phyloP scores from a whole-genome alignment of 1,140 invertebrate species.

The Drosophila murphyi region DNA sequence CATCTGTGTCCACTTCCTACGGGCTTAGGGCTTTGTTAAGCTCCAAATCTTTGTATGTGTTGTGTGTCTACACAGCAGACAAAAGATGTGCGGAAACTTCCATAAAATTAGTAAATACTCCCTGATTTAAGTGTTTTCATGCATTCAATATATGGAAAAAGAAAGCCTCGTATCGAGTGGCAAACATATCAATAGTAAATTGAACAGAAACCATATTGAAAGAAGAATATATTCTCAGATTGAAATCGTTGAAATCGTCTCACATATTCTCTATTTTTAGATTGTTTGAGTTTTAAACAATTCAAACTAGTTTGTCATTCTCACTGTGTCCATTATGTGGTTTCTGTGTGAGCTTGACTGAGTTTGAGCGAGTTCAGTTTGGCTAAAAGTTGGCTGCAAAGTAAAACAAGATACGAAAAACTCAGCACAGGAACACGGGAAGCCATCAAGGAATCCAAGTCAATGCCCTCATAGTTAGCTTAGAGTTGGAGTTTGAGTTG shows the following conservation, averaged over 20 bases:
- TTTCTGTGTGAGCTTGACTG: slow-evolving; percentile 7
- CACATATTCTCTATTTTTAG: not conserved
- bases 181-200: too few relatives aligned
- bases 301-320: not conserved
- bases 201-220: too few relatives aligned
- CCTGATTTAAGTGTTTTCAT: too few relatives aligned
- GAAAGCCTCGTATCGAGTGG: too few relatives aligned
- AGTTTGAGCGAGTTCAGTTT: not conserved
- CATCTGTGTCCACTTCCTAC: slow-evolving; percentile 20
- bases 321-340: not conserved
- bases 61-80: slow-evolving; percentile 3
- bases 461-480: slow-evolving; percentile 53
- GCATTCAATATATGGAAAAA: too few relatives aligned
- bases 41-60: slow-evolving; percentile 13
- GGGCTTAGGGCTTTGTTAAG: slow-evolving; percentile 22
- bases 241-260: too few relatives aligned
- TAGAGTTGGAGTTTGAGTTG: not conserved
- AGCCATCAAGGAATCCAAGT: slow-evolving; percentile 63
- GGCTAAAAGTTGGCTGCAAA: slow-evolving; percentile 27
- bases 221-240: too few relatives aligned
- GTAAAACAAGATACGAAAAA: slow-evolving; percentile 22
- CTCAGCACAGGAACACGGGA: slow-evolving; percentile 40
- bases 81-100: too few relatives aligned
- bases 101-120: too few relatives aligned
- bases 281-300: not conserved